A percentile compares a stretch with the other conserved stretches of the same genome.
These are phyloP conservation scores for Bembecia ichneumoniformis DNA, from an alignment of 2,888 invertebrate species.

Conservation along the genomic window DNA sequence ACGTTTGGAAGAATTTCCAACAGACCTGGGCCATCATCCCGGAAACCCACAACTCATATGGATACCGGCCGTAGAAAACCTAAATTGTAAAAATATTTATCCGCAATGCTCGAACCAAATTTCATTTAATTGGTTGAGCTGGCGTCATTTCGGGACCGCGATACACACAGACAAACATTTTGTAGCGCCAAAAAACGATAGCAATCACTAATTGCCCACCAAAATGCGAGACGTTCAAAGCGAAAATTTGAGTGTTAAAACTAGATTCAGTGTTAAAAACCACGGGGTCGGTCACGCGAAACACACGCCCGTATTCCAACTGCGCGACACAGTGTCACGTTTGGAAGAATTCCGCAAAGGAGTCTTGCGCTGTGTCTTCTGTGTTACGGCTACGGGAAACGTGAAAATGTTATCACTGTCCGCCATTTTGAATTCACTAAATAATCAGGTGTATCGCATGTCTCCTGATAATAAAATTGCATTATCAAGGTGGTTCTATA, in stretches of 20 bases:
- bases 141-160: not conserved
- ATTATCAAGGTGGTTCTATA: slow-evolving; percentile 21
- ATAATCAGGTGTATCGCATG: slow-evolving; percentile 52
- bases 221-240: slow-evolving; percentile 50
- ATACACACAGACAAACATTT: not conserved
- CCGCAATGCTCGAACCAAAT: not conserved
- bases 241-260: slow-evolving; percentile 64
- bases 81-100: too few relatives aligned
- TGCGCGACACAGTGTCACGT: not conserved
- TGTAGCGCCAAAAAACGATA: slow-evolving; percentile 10
- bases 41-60: too few relatives aligned
- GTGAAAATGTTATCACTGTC: slow-evolving; percentile 36
- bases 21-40: too few relatives aligned
- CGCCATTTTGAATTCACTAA: slow-evolving; percentile 38
- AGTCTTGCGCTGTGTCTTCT: slow-evolving; percentile 6
- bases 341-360: not conserved
- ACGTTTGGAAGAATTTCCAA: too few relatives aligned
- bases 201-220: slow-evolving; percentile 59
- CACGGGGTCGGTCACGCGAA: slow-evolving; percentile 43
- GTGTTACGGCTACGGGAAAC: slow-evolving; percentile 5
- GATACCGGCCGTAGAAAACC: too few relatives aligned
- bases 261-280: slow-evolving; percentile 54
- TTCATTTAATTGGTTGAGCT: not conserved
- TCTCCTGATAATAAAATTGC: slow-evolving; percentile 53
- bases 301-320: slow-evolving; percentile 19